phyloP scores from a whole-genome alignment of 2,888 invertebrate species.

The Oeneis ivallda region DNA sequence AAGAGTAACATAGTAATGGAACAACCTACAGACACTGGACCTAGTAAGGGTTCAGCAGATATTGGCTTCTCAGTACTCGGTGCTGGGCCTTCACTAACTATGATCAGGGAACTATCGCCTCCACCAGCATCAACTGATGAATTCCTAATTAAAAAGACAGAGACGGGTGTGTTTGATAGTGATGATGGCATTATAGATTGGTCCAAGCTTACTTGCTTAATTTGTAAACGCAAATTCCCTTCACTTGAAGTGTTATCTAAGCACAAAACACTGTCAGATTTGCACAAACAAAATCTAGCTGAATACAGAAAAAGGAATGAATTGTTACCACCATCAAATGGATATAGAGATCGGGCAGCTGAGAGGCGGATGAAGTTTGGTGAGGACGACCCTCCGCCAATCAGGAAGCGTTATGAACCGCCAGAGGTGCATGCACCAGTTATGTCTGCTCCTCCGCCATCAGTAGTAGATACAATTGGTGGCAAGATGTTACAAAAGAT shows the following conservation, averaged over 20 bases:
- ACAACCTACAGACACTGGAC: slow-evolving; percentile 69
- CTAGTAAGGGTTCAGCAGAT: slow-evolving; percentile 91
- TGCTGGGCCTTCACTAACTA: slow-evolving; percentile 79
- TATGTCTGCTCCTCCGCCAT: slow-evolving; percentile 83
- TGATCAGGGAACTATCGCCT: slow-evolving; percentile 65
- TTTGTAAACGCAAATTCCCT: slow-evolving; percentile 97
- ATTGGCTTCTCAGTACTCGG: slow-evolving; percentile 96
- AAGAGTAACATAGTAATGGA: slow-evolving; percentile 72
- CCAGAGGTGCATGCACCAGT: slow-evolving; percentile 74
- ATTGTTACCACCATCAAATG: slow-evolving; percentile 59
- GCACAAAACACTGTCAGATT: slow-evolving; percentile 95
- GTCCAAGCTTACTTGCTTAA: slow-evolving; percentile 93
- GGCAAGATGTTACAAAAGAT: slow-evolving; percentile 97
- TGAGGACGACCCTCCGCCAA: slow-evolving; percentile 86
- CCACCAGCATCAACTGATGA: slow-evolving; percentile 60
- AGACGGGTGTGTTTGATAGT: slow-evolving; percentile 81
- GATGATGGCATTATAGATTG: slow-evolving; percentile 93
- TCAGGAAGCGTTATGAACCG: slow-evolving; percentile 70
- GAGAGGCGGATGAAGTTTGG: slow-evolving; percentile 97
- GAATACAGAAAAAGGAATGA: slow-evolving; percentile 74
- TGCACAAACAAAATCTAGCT: slow-evolving; percentile 94
- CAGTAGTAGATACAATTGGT: slow-evolving; percentile 94
- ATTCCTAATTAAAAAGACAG: slow-evolving; percentile 73
- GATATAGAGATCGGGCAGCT: slow-evolving; percentile 97
- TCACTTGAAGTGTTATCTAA: slow-evolving; percentile 93